Evolutionary conservation across 2,797 vertebrate species (phyloP), one percentile per base, ranked within the genome.

Genomic region (Muscicapa comitata): DNA sequence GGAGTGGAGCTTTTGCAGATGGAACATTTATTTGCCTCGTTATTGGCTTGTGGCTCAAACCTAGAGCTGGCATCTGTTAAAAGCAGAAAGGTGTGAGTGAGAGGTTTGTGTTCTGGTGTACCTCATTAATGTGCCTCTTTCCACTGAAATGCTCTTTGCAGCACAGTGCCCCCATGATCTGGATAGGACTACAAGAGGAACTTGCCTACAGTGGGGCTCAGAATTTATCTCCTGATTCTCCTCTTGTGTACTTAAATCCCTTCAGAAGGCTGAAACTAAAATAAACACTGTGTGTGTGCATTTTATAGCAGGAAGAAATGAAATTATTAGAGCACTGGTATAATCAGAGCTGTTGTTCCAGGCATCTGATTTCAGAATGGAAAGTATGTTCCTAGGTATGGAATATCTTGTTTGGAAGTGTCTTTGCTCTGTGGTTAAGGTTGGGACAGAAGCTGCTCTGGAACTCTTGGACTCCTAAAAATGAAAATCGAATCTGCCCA

Each of bases 281-380:
- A 42, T 37, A 48, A 74, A 31, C 7, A 2, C 11, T 0, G 0
- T 10, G 17, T 1, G 0, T 57, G 6, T 68, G 33, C 9, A 9
- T 93, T 79, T 73, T 51, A 11, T 23, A 35, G 16, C 29, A 66
- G 71, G 37, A 89, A 48, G 40, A 81, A 79, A 38, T 25, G 0
- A 75, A 63, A 35, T 50, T 1, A 25, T 70, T 51, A 57, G 54
- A 35, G 18, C 11, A 17, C 14, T 45, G 29, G 25, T 73, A 2
- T 2, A n/a, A 48, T 28, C 28, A 59, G 26, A 75, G 31, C 37
- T 59, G 57, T 47, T 70, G 42, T 78, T 78, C 31, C 31, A 35
- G 43, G 25, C 37, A 48, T 81, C 38, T 43, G 48, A 47, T 74
- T 92, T 79, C 33, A 74, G 65, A 91, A 29, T 38, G 53, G 63